A percentile compares a stretch with the other conserved stretches of the same genome.
Evolutionary conservation across 2,888 invertebrate species (phyloP).

Genomic region (Andrena hattorfiana): DNA sequence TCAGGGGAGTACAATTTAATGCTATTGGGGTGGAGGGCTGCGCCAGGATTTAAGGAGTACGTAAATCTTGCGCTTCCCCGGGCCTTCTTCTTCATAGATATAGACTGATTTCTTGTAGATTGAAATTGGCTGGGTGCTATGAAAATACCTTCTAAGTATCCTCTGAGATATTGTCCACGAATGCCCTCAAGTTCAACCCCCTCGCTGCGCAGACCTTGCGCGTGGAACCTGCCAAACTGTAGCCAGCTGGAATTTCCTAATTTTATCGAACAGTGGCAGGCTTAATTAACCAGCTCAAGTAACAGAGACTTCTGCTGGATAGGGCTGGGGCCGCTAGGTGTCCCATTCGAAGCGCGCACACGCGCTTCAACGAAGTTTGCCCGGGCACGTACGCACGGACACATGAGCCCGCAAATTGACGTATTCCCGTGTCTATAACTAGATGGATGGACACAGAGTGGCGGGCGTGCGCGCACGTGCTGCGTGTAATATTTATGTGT

Average conservation of each 20-base stretch:
- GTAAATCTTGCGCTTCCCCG: slow-evolving; percentile 5
- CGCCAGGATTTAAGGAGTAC: slow-evolving; percentile 15
- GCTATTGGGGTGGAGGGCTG: slow-evolving; percentile 15
- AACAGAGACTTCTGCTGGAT: neutral
- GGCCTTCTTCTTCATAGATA: neutral
- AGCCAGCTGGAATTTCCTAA: neutral
- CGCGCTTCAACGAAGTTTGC: slow-evolving; percentile 26
- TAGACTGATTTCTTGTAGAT: neutral
- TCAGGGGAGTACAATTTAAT: slow-evolving; percentile 19
- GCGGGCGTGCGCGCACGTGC: slow-evolving; percentile 29
- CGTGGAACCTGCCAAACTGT: too few species aligned
- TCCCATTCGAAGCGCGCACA: neutral
- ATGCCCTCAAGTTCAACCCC: too few species aligned
- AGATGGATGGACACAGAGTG: slow-evolving; percentile 22
- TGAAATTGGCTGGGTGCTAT: neutral
- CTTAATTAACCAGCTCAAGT: neutral
- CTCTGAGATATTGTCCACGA: too few species aligned
- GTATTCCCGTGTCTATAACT: slow-evolving; percentile 45
- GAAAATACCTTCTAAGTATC: too few species aligned
- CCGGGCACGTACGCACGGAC: slow-evolving; percentile 6
- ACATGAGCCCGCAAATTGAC: slow-evolving; percentile 35
- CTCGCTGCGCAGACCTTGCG: too few species aligned
- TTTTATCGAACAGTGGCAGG: neutral
- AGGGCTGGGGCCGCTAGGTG: slow-evolving; percentile 1
- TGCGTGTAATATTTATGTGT: slow-evolving; percentile 58